A percentile compares a stretch with the other conserved stretches of the same genome.
Evolutionary conservation across 2,113 vertebrate genomes (phyloP).

Genomic region (Scomber japonicus): DNA sequence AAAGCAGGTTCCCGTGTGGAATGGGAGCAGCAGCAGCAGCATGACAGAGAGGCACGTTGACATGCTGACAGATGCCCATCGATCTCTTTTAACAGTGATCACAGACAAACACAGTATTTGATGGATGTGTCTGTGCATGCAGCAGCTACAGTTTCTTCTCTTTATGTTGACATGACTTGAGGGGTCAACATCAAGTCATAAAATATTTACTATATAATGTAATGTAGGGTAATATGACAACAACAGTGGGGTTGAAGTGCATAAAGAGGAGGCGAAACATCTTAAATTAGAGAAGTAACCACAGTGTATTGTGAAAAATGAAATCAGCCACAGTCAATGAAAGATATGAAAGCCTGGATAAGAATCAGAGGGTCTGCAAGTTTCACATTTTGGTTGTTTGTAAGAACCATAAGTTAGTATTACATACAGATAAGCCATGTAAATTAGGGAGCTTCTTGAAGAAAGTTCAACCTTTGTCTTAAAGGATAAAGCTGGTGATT

Average conservation of each 20-base stretch:
- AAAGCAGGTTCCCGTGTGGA: conserved; percentile 24
- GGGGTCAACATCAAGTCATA: neutral
- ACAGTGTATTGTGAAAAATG: no score
- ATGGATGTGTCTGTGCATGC: conserved; percentile 14
- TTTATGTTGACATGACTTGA: neutral
- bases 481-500: no score
- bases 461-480: no score
- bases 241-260: neutral
- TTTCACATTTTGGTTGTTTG: no score
- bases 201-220: neutral
- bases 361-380: no score
- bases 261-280: neutral
- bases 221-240: neutral
- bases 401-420: no score
- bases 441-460: no score
- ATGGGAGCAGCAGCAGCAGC: conserved; percentile 38
- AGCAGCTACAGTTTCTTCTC: neutral
- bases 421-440: no score
- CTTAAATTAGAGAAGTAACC: neutral
- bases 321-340: no score
- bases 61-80: conserved; percentile 28
- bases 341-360: no score
- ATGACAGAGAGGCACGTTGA: conserved; percentile 4
- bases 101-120: conserved; percentile 22
- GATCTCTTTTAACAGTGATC: conserved; percentile 24